A percentile compares a stretch with the other conserved stretches of the same genome.
Evolutionary conservation across 2,888 invertebrate genomes (phyloP).

Genomic region (Torymus texanus): DNA sequence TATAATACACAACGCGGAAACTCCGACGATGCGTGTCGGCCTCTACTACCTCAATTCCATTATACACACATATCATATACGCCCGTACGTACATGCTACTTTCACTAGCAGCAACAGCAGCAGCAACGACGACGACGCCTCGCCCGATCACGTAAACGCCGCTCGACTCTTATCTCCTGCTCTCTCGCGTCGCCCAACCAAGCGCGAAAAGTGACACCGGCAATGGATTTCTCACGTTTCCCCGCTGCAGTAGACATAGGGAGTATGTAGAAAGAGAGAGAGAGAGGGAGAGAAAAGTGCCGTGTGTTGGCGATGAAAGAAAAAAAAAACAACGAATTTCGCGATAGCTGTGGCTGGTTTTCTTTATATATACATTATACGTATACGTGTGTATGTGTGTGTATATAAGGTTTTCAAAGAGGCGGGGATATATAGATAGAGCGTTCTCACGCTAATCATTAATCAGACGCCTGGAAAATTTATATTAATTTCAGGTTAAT

Average conservation of each 20-base stretch:
- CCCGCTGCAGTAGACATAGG: not conserved
- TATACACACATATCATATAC: not conserved
- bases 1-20: conserved; percentile 33
- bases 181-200: conserved; percentile 7
- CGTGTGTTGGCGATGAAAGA: too few species aligned
- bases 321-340: too few species aligned
- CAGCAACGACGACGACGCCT: conserved; percentile 25
- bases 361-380: too few species aligned
- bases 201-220: conserved; percentile 59
- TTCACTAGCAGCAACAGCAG: conserved; percentile 44
- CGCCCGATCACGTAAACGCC: conserved; percentile 43
- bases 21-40: conserved; percentile 34
- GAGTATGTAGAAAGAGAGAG: too few species aligned
- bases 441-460: conserved; percentile 51
- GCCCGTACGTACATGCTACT: conserved; percentile 34
- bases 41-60: not conserved
- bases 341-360: too few species aligned
- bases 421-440: not conserved
- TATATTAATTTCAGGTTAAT: conserved; percentile 19
- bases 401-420: not conserved
- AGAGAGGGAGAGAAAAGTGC: too few species aligned
- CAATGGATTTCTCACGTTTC: conserved; percentile 53
- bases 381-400: too few species aligned
- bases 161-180: conserved; percentile 49
- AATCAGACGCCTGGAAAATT: not conserved